phyloP scores from a whole-genome alignment of 2,113 vertebrate species.

The Chaetorhynchus papuensis region DNA sequence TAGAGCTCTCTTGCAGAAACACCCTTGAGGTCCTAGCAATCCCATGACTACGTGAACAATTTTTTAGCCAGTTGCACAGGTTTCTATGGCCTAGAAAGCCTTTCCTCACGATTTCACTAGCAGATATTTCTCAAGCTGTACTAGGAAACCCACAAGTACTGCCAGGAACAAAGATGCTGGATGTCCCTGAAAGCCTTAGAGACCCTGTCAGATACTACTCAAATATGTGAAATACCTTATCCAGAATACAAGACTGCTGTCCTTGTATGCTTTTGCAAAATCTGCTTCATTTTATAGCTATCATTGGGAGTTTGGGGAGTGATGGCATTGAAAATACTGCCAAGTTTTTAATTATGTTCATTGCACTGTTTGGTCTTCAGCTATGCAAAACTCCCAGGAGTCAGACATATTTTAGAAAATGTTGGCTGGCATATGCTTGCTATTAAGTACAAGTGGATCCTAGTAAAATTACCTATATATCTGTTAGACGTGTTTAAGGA shows the following conservation, averaged over 20 bases:
- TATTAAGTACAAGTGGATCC: not conserved
- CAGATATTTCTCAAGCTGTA: not conserved
- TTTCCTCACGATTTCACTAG: not conserved
- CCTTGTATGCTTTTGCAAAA: not conserved
- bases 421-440: not conserved
- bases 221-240: not conserved
- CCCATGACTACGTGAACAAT: not conserved
- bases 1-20: not conserved
- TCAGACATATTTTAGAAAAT: not conserved
- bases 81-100: not conserved
- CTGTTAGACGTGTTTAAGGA: not conserved
- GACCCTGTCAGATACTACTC: not conserved
- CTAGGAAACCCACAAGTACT: not conserved
- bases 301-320: not conserved
- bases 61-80: not conserved
- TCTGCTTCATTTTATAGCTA: not conserved
- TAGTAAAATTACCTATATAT: not conserved
- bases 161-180: not conserved
- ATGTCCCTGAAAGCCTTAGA: not conserved
- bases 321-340: not conserved
- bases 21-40: not conserved
- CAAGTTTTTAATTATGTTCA: slow-evolving; percentile 8
- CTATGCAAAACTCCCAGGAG: not conserved
- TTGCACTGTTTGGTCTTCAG: not conserved
- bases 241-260: not conserved